Base-by-base conservation (phyloP, 2,797 vertebrate species). In the Huso huso region DNA sequence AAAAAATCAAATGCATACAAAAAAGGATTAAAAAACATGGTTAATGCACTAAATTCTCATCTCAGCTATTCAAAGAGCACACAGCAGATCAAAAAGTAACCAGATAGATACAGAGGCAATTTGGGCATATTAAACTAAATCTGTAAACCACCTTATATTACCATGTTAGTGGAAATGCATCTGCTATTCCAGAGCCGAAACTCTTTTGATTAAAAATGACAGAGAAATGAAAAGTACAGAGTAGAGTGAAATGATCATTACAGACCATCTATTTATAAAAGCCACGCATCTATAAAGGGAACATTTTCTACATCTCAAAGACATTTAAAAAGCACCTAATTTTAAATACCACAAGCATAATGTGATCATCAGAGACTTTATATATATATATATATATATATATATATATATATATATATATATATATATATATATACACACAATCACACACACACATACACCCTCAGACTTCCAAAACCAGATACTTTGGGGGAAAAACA, bases 191-290 rank as follows among this genome's bases (percentile, higher is more conserved):
- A 59, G 55, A 61, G 8, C 12, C 8, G 37, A 48, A 48, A 23
- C 7, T 9, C 61, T 7, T 15, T 7, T 18, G 51, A 57, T 50
- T 18, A 48, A 18, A 15, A 53, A 18, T 48, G 53, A 55, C 12
- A n/a, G 37, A 37, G 15, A 15, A 49, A 53, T 37, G 61, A 49
- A 48, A 63, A 62, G 48, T 55, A 53, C 61, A 15, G 61, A 57
- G 52, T 61, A 62, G 7, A 8, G 48, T 59, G 48, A 50, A 15
- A 63, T 67, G 15, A 48, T 53, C 61, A 63, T 23, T 23, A 62
- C 8, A 62, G 61, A 9, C 61, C 10, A 18, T 68, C 66, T 68
- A 62, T 63, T 68, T 68, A 63, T 68, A 62, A 8, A 62, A 51
- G 10, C 6, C 8, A 18, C 9, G 51, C 7, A 69, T 13, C 12